Evolutionary conservation across 2,797 vertebrate genomes (phyloP), one percentile per base, ranked within the genome.

Genomic region (Macropodus opercularis): DNA sequence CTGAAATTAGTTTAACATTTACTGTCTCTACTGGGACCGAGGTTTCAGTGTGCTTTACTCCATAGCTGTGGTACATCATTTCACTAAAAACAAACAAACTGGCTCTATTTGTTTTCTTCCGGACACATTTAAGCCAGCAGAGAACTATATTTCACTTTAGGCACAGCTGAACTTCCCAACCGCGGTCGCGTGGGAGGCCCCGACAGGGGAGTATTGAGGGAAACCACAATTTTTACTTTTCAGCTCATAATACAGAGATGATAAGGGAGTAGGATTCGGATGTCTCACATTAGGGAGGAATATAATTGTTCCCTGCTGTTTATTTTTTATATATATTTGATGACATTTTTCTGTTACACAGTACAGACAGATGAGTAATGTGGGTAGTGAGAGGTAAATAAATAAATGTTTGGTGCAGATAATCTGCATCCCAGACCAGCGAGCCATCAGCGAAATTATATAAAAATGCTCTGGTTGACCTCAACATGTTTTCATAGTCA

Each of bases 71-170:
- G 67, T 57, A 56, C 48, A 61, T 55, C 29, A 18, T 12, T 53
- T 55, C 38, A 54, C 19, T 60, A 36, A 71, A 63, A 77, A 70
- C 44, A 66, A 72, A 77, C 35, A 55, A 21, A 40, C n/a, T 41
- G 29, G 27, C 39, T 9, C 29, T 79, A 41, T 73, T 79, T 69
- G 41, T 79, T 70, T 79, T 62, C 6, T 54, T 68, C 39, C 69
- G 66, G 79, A 86, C 74, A 68, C 50, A 53, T 42, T 59, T 73
- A 72, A 84, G 72, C 75, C 75, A 56, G 50, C n/a, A 29, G 49
- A 72, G 41, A 44, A 77, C 56, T 72, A 49, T 80, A 59, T 84
- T 77, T 77, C 47, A 69, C 39, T 82, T 72, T 61, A 70, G 55
- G 42, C 54, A 46, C 35, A 32, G 54, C 55, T 68, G 56, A 81